A percentile compares a stretch with the other conserved stretches of the same genome.
These are phyloP conservation scores for Heteromyza rotundicornis DNA, from an alignment of 2,888 invertebrate species.

Conservation along the genomic window DNA sequence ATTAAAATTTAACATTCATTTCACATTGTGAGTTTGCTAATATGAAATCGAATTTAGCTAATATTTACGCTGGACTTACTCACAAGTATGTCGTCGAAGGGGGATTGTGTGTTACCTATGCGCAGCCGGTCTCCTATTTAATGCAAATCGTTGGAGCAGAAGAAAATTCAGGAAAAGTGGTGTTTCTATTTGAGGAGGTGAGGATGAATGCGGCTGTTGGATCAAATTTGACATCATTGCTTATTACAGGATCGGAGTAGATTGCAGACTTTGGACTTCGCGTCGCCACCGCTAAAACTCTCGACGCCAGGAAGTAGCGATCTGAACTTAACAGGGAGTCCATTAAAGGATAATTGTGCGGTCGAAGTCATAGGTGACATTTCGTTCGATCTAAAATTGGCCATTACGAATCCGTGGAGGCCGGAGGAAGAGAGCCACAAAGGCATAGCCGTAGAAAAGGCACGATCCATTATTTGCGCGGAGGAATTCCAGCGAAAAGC, in stretches of 20 bases:
- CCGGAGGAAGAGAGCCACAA: slow-evolving; percentile 54
- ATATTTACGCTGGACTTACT: slow-evolving; percentile 51
- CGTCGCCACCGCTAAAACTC: no score
- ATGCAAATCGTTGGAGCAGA: slow-evolving; percentile 37
- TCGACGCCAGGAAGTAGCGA: slow-evolving; percentile 17
- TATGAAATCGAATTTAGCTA: slow-evolving; percentile 44
- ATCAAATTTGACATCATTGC: background rate
- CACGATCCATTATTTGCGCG: slow-evolving; percentile 46
- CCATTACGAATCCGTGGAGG: slow-evolving; percentile 48
- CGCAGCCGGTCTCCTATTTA: slow-evolving; percentile 46
- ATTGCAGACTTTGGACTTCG: background rate
- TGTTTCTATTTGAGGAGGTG: slow-evolving; percentile 46
- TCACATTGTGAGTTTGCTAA: no score
- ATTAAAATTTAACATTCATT: no score
- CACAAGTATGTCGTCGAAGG: slow-evolving; percentile 46
- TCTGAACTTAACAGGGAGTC: slow-evolving; percentile 59
- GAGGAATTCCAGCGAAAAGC: slow-evolving; percentile 34
- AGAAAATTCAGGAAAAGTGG: slow-evolving; percentile 42
- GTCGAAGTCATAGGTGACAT: slow-evolving; percentile 53
- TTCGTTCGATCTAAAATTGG: slow-evolving; percentile 41
- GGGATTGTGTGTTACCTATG: slow-evolving; percentile 43
- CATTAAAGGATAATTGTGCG: slow-evolving; percentile 57
- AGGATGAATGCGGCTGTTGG: slow-evolving; percentile 4
- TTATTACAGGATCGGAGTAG: slow-evolving; percentile 30
- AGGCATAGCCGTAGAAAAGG: slow-evolving; percentile 44